Evolutionary conservation across 1,140 invertebrate genomes (phyloP).

Genomic region (Ceratosolen fusciceps): DNA sequence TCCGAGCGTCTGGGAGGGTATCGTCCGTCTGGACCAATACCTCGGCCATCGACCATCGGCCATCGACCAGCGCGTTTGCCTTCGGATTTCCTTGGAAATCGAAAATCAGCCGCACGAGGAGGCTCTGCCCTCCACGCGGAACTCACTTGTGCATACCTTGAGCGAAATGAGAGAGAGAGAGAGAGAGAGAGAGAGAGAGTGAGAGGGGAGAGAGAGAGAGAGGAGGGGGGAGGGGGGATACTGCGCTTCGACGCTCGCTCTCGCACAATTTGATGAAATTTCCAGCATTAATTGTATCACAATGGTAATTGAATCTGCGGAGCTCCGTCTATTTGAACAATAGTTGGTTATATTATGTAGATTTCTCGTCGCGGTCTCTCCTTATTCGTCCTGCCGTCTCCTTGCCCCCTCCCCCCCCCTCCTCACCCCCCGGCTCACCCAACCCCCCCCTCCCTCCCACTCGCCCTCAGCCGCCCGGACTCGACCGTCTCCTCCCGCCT

Average conservation of each 20-base stretch:
- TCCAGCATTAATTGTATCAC: conserved; percentile 73
- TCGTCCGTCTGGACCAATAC: conserved; percentile 41
- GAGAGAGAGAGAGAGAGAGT: conserved; percentile 31
- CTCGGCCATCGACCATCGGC: conserved; percentile 50
- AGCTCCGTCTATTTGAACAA: conserved; percentile 73
- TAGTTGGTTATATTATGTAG: conserved; percentile 74
- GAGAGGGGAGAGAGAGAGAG: conserved; percentile 28
- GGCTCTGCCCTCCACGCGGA: conserved; percentile 11
- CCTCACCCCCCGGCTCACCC: conserved; percentile 1
- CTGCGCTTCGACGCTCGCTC: conserved; percentile 53
- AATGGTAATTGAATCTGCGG: conserved; percentile 73
- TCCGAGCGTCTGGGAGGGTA: conserved; percentile 32
- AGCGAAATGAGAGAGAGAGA: conserved; percentile 50
- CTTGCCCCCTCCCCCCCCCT: conserved; percentile 37
- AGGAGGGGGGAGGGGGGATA: neutral
- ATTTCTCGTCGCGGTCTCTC: conserved; percentile 66
- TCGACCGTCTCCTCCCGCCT: no score
- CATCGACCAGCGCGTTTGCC: conserved; percentile 53
- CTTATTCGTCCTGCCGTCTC: conserved; percentile 34
- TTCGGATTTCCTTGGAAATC: conserved; percentile 55
- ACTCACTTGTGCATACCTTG: conserved; percentile 71
- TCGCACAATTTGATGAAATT: conserved; percentile 73
- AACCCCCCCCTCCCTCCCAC: neutral
- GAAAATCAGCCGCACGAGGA: conserved; percentile 51
- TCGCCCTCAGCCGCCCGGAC: no score